Base-by-base conservation (phyloP, 2,113 vertebrate species). In the Sminthopsis crassicaudata region DNA sequence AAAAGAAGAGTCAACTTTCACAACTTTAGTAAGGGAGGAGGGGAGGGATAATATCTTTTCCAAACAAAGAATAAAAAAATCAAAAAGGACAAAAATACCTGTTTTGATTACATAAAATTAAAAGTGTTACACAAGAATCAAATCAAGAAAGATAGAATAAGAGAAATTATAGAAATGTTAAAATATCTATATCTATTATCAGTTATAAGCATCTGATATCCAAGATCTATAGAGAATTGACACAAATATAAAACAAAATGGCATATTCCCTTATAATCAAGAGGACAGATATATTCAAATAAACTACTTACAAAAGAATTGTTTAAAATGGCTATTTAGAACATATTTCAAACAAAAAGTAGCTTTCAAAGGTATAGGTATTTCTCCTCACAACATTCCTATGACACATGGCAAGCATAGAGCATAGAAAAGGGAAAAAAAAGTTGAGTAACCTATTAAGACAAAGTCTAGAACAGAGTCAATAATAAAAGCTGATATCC, bases 381-480 rank as follows among this genome's bases (percentile, higher is more conserved):
- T 23, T 93, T 96, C 53, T 36, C 90, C 51, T 97, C 52, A 90
- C 91, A 94, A 91, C 2, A 8, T 89, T 27, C 46, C 54, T 42
- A 36, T 27, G 55, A 57, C 5, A 88, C 23, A 88, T 90, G 51
- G 42, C 60, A 88, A 42, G 2, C 91, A 48, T 0, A 36, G 36
- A 76, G 1, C 53, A 93, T 52, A 48, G 10, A 53, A 92, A 51
- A 92, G 26, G 30, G 94, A 23, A 26, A 55, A 55, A 55, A 30
- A 25, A 92, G 94, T 93, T 93, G 94, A 96, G 53, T 54, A 46
- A 94, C 46, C 93, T 89, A 84, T 42, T 91, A 89, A 94, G 95
- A 95, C 19, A 24, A 50, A 60, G 93, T 57, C 46, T 92, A 54
- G 42, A 54, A 23, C 52, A 93, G 89, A 91, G 36, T 90, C 94